Percentiles rank a stretch among this genome's conserved stretches.
phyloP scores from a whole-genome alignment of 2,888 invertebrate genomes.

The Stratiomys singularior region DNA sequence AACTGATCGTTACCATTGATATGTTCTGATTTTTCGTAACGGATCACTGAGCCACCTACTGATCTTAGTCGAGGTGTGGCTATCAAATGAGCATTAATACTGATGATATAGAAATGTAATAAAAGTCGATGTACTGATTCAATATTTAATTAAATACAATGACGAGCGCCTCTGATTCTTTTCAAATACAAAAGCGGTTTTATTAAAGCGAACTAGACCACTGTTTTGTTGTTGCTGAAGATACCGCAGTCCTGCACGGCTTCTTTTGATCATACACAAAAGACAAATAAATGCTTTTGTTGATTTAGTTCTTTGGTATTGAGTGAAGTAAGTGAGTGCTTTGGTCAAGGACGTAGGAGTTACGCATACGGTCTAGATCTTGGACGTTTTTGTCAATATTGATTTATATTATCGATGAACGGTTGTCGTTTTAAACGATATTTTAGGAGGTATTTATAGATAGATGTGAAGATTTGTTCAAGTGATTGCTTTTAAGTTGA shows the following conservation, averaged over 20 bases:
- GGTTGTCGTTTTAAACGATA: no score
- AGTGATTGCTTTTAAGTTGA: no score
- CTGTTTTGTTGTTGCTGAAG: not conserved
- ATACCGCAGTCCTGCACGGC: not conserved
- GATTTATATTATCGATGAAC: no score
- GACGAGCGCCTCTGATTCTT: not conserved
- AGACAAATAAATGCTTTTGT: not conserved
- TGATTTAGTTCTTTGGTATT: slow-evolving; percentile 10
- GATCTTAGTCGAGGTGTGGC: not conserved
- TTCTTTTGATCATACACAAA: not conserved
- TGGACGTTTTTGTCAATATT: not conserved
- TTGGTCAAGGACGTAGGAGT: slow-evolving; percentile 30
- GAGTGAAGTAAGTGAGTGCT: slow-evolving; percentile 7
- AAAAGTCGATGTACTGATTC: not conserved
- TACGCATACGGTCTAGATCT: slow-evolving; percentile 23
- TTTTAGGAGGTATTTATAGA: no score
- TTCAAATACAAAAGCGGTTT: not conserved
- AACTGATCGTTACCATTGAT: slow-evolving; percentile 41
- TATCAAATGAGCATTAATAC: not conserved
- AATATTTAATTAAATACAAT: slow-evolving; percentile 34
- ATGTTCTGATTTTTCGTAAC: slow-evolving; percentile 25
- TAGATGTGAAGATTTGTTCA: no score
- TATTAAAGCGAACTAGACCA: not conserved
- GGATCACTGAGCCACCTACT: slow-evolving; percentile 36
- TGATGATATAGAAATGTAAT: no score